Evolutionary conservation across 1,140 invertebrate species (phyloP).

Genomic region (Drosophila ironensis): DNA sequence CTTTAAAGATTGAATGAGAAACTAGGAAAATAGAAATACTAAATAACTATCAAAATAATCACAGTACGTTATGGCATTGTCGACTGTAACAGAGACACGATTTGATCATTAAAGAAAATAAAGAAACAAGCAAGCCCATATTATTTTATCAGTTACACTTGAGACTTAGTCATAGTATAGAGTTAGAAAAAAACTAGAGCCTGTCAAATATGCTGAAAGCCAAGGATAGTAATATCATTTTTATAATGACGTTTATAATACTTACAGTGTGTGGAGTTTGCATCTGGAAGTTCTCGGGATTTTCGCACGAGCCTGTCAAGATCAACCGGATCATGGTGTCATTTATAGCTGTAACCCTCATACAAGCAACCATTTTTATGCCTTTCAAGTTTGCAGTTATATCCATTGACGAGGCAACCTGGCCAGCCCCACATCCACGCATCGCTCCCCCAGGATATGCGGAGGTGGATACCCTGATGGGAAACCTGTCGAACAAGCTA

Average conservation of each 20-base stretch:
- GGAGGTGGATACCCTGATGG: slow-evolving; percentile 8
- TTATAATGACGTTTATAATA: slow-evolving; percentile 4
- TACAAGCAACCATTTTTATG: slow-evolving; percentile 32
- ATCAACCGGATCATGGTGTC: slow-evolving; percentile 25
- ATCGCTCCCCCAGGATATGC: neutral
- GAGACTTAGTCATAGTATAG: too few species aligned
- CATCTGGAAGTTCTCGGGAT: slow-evolving; percentile 31
- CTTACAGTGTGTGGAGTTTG: neutral
- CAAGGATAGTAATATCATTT: neutral
- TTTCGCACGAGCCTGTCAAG: slow-evolving; percentile 16
- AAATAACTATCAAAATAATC: too few species aligned
- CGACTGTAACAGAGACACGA: too few species aligned
- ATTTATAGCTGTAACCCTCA: neutral
- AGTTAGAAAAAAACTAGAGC: neutral
- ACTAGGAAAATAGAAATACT: too few species aligned
- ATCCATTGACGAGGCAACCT: slow-evolving; percentile 26
- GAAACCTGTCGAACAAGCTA: slow-evolving; percentile 32
- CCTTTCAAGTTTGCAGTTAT: slow-evolving; percentile 27
- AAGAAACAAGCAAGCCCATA: too few species aligned
- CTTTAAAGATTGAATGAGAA: too few species aligned
- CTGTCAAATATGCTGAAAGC: neutral
- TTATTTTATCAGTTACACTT: too few species aligned
- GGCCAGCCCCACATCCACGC: slow-evolving; percentile 10
- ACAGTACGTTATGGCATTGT: too few species aligned
- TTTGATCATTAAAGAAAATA: too few species aligned